These are phyloP conservation scores for Chelon labrosus DNA, from an alignment of 2,797 vertebrate genomes.

Conservation along the genomic window DNA sequence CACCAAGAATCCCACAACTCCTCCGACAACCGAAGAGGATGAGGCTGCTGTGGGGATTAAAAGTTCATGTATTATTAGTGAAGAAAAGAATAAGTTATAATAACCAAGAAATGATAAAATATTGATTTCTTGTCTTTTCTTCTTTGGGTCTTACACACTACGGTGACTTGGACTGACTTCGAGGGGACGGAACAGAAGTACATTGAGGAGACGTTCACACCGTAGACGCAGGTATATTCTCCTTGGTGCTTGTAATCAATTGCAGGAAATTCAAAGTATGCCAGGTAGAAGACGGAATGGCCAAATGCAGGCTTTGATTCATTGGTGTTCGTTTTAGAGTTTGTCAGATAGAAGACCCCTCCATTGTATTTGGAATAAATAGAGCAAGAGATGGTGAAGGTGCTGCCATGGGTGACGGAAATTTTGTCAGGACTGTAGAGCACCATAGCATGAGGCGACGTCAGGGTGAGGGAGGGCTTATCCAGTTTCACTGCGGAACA, in stretches of 20 bases:
- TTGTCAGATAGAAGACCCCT: conserved; percentile 74
- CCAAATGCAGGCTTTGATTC: conserved; percentile 44
- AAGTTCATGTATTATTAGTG: neutral
- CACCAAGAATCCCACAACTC: conserved; percentile 48
- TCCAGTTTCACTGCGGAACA: conserved; percentile 72
- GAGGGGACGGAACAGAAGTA: conserved; percentile 70
- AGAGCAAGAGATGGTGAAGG: conserved; percentile 78
- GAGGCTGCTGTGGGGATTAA: conserved; percentile 46
- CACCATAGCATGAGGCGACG: conserved; percentile 63
- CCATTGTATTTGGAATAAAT: conserved; percentile 61
- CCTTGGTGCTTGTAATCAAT: conserved; percentile 66
- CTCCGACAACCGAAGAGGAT: conserved; percentile 45
- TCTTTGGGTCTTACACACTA: conserved; percentile 58
- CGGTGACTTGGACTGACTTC: conserved; percentile 59
- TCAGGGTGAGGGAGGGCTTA: conserved; percentile 73
- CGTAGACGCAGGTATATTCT: conserved; percentile 75
- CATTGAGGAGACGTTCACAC: conserved; percentile 70
- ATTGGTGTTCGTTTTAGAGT: conserved; percentile 29
- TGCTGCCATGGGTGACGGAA: conserved; percentile 65
- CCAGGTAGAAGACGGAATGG: conserved; percentile 67
- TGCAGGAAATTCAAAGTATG: conserved; percentile 71
- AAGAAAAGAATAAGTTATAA: neutral
- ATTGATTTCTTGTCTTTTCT: neutral
- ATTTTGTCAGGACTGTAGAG: conserved; percentile 67
- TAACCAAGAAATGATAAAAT: neutral